These are phyloP conservation scores for Ancistrus triradiatus DNA, from an alignment of 2,113 vertebrate species.

Conservation along the genomic window DNA sequence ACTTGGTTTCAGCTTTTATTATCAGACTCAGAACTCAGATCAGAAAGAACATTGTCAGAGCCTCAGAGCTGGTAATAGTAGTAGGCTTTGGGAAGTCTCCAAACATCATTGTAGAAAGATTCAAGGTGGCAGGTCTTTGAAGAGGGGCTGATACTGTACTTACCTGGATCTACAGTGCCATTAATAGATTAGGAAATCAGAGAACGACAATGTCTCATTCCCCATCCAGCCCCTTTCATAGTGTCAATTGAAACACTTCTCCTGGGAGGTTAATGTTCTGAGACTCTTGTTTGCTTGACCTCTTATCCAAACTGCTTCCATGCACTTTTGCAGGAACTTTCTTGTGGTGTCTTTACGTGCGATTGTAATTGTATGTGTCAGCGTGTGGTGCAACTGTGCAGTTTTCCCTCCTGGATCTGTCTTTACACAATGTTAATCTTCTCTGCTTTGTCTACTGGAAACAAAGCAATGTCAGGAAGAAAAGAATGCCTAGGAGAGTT, in stretches of 20 bases:
- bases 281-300: slow-evolving; percentile 19
- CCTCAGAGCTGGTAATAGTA: no score
- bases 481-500: slow-evolving; percentile 48
- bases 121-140: no score
- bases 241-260: slow-evolving; percentile 9
- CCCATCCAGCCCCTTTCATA: slow-evolving; percentile 25
- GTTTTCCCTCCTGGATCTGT: slow-evolving; percentile 41
- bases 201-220: slow-evolving; percentile 15
- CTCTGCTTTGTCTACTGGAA: slow-evolving; percentile 61
- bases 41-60: no score
- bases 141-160: no score
- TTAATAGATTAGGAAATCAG: slow-evolving; percentile 15
- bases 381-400: slow-evolving; percentile 14
- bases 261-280: slow-evolving; percentile 5
- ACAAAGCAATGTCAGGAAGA: slow-evolving; percentile 49
- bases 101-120: no score
- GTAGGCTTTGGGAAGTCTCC: no score
- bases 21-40: no score
- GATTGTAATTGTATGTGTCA: slow-evolving; percentile 33
- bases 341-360: slow-evolving; percentile 18
- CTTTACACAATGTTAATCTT: slow-evolving; percentile 61
- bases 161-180: no score
- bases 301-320: neutral
- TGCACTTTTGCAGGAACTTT: slow-evolving; percentile 9
- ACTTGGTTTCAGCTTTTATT: no score